A percentile compares a stretch with the other conserved stretches of the same genome.
These are phyloP conservation scores for Murina feae DNA, from an alignment of 2,113 vertebrate species.

Conservation along the genomic window DNA sequence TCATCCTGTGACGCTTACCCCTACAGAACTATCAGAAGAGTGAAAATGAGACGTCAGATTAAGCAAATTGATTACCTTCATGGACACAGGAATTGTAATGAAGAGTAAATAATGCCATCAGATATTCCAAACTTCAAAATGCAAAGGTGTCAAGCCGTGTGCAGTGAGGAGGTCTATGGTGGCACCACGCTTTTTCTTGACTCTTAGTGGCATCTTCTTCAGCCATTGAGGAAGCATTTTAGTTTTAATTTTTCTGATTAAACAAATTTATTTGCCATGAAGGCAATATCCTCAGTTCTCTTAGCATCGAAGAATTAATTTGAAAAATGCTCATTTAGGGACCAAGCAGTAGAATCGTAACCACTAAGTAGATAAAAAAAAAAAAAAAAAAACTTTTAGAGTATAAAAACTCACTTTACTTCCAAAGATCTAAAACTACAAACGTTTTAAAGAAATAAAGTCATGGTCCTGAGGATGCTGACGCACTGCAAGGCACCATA, in stretches of 20 bases:
- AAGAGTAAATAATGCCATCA: not conserved
- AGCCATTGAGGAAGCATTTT: not conserved
- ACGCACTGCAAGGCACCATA: not conserved
- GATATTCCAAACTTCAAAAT: not conserved
- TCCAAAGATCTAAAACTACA: not conserved
- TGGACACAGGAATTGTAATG: not conserved
- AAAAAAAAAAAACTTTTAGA: not conserved
- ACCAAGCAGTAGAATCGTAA: not conserved
- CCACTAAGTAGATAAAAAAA: not conserved
- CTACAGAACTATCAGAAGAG: not conserved
- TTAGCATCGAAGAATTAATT: not conserved
- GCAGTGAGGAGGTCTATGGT: not conserved
- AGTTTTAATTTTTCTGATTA: not conserved
- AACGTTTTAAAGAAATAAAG: not conserved
- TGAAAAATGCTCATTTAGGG: not conserved
- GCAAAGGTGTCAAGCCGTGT: fast-evolving
- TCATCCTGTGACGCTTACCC: not conserved
- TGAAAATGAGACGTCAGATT: not conserved
- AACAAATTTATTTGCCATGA: not conserved
- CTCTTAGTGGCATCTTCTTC: not conserved
- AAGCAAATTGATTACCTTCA: not conserved
- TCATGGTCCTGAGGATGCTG: not conserved
- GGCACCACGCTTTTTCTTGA: not conserved
- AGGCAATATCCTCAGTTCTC: not conserved
- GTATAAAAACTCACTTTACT: not conserved